Evolutionary conservation across 2,888 invertebrate genomes (phyloP).

Genomic region (Amphipoea oculea): DNA sequence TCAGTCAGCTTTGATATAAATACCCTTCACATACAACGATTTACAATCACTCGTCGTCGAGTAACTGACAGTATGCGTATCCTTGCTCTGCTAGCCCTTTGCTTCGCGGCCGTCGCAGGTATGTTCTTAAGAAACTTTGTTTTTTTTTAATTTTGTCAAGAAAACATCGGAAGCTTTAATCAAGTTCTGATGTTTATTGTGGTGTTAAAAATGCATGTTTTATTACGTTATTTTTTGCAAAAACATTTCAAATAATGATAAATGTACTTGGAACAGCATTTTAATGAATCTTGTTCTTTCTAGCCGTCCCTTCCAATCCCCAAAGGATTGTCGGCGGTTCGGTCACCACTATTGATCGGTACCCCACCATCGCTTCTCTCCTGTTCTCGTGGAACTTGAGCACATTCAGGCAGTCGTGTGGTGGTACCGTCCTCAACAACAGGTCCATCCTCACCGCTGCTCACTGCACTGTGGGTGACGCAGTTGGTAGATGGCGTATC

Average conservation of each 20-base stretch:
- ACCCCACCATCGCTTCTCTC: constrained; percentile 60
- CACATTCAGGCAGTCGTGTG: constrained; percentile 62
- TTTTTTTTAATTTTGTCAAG: background rate
- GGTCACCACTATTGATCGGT: constrained; percentile 24
- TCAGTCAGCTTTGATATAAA: constrained; percentile 21
- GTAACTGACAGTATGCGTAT: constrained; percentile 27
- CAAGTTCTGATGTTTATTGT: background rate
- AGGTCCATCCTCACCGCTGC: constrained; percentile 67
- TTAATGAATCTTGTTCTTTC: constrained; percentile 9
- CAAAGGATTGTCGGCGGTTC: constrained; percentile 74
- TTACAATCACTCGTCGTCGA: constrained; percentile 4
- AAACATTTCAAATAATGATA: background rate
- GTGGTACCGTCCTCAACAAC: constrained; percentile 68
- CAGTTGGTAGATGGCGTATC: constrained; percentile 68
- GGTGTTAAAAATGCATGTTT: too few species aligned
- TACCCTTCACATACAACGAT: background rate
- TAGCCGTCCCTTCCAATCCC: constrained; percentile 58
- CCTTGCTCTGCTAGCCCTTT: constrained; percentile 38
- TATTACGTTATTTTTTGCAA: too few species aligned
- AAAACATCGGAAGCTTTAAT: background rate
- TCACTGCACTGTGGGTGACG: constrained; percentile 62
- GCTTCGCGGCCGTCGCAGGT: constrained; percentile 45
- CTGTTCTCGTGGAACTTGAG: constrained; percentile 58
- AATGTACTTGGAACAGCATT: background rate
- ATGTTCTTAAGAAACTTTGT: background rate